Base-by-base conservation (phyloP, 2,113 vertebrate genomes). In the Laterallus jamaicensis region DNA sequence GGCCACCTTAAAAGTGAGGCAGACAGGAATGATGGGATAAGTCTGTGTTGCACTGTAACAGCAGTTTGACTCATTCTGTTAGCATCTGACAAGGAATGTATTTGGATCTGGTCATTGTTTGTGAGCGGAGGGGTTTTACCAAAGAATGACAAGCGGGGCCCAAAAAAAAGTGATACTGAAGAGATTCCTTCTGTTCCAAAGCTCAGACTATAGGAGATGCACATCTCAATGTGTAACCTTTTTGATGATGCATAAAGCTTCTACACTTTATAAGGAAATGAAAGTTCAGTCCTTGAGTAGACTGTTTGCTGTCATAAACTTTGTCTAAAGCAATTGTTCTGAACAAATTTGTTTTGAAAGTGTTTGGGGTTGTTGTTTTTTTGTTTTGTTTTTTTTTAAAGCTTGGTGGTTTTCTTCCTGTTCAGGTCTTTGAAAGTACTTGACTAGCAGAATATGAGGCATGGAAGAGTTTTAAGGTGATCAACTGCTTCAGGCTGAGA, bases 401-500 rank as follows among this genome's bases (percentile, higher is more conserved):
- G 7, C 66, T 89, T 90, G 66, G 54, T 96, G 90, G 0, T 86
- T 93, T 92, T 92, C 47, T 58, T 92, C 37, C 54, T 20, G 17
- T 94, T 49, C 82, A 98, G 98, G 94, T 85, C 92, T 97, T 89
- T 90, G 73, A 22, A 91, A 93, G 76, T 73, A 78, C 70, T 68
- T 96, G 85, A 97, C 78, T 78, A 69, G 67, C 79, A 89, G 91
- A 91, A 79, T 88, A 92, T 94, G 97, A 96, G 94, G 96, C 96
- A 98, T 98, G 97, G 96, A 95, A 97, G 94, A 85, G 31, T 96
- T 94, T 88, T 97, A 66, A 98, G 97, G 95, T 96, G 93, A 96
- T 73, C 78, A 52, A 42, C 83, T 94, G 88, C 89, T 92, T 89
- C 80, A 80, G 60, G 82, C 79, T 83, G 88, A 92, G 83, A 95